Evolutionary conservation across 2,888 invertebrate species (phyloP).

Genomic region (Malacosoma neustria): DNA sequence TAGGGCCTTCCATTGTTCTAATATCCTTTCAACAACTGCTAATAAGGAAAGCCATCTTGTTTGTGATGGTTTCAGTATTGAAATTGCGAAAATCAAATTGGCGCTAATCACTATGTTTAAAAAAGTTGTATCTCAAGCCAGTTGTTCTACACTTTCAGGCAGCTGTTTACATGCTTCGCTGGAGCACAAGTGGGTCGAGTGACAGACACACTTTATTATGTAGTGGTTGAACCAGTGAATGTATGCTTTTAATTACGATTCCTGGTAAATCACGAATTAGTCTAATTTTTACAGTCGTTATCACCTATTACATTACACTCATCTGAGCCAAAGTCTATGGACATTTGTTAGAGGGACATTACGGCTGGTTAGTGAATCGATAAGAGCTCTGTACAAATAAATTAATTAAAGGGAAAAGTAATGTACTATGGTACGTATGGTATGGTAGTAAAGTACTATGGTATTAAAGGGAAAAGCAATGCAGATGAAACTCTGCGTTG

Average conservation of each 20-base stretch:
- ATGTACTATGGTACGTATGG: neutral
- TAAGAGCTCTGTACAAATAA: conserved; percentile 8
- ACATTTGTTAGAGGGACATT: conserved; percentile 3
- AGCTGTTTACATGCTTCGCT: conserved; percentile 24
- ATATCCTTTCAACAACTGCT: too few species aligned
- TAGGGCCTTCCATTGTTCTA: too few species aligned
- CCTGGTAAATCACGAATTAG: conserved; percentile 19
- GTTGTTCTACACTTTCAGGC: conserved; percentile 22
- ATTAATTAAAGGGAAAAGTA: conserved; percentile 2
- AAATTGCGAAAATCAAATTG: conserved; percentile 13
- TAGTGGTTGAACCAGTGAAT: too few species aligned
- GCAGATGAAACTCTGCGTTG: neutral
- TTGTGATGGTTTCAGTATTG: conserved; percentile 8
- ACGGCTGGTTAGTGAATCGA: conserved; percentile 7
- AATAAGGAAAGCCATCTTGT: conserved; percentile 9
- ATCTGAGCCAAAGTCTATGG: conserved; percentile 30
- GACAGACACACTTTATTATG: conserved; percentile 30
- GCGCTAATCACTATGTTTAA: conserved; percentile 18
- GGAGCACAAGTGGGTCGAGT: conserved; percentile 25
- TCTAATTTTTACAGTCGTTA: conserved; percentile 20
- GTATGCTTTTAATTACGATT: too few species aligned
- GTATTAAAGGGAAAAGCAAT: too few species aligned
- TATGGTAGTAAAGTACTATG: too few species aligned
- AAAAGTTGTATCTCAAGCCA: conserved; percentile 21
- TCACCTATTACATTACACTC: conserved; percentile 27